Conservation (phyloP, 2,797 vertebrate species). For the Novumbra hubbsi region DNA sequence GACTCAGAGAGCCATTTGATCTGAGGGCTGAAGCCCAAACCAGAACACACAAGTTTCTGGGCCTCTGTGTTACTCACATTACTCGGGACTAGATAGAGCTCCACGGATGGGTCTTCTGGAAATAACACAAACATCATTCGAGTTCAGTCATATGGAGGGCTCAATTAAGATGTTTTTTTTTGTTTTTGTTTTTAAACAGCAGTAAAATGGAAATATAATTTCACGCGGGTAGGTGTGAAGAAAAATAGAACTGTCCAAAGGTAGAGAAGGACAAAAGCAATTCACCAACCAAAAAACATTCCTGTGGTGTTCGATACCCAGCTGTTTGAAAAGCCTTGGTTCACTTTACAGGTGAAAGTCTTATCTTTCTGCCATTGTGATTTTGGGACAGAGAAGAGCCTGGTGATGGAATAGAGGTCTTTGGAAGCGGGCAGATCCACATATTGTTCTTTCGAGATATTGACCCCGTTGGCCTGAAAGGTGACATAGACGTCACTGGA, state of each 20-base stretch:
- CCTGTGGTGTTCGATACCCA: conserved; percentile 27
- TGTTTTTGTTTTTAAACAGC: background rate
- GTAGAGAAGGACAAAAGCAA: background rate
- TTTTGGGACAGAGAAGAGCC: conserved; percentile 31
- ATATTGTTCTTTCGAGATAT: conserved; percentile 25
- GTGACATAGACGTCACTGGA: conserved; percentile 52
- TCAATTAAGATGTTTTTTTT: background rate
- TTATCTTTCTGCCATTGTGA: fast-evolving
- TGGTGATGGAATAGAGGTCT: conserved; percentile 42
- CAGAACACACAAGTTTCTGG: conserved; percentile 58
- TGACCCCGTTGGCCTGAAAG: conserved; percentile 27
- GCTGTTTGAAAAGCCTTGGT: conserved; percentile 33
- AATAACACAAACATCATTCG: background rate
- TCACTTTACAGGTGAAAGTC: conserved; percentile 54
- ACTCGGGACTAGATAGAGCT: conserved; percentile 45
- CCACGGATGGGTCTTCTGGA: conserved; percentile 52
- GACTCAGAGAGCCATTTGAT: conserved; percentile 52
- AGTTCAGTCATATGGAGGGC: background rate
- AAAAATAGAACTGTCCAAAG: background rate
- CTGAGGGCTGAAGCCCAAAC: conserved; percentile 54
- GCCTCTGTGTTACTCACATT: background rate
- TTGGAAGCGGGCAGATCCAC: conserved; percentile 38
- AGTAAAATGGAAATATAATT: background rate
- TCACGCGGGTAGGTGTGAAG: background rate
- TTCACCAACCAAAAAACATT: conserved; percentile 58